phyloP scores from a whole-genome alignment of 2,797 vertebrate species.

The Cirrhinus molitorella region DNA sequence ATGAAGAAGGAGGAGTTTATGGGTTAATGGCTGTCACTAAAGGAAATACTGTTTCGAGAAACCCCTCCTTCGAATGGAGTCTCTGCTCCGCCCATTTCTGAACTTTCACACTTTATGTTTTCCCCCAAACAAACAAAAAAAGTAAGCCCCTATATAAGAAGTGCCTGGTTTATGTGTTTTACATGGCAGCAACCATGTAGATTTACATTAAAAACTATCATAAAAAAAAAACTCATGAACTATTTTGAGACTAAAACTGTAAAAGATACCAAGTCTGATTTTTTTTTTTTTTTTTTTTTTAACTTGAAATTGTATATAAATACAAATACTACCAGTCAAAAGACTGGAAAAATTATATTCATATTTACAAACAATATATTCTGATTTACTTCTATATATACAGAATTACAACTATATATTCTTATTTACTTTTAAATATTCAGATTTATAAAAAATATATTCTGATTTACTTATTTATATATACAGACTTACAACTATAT shows the following conservation, averaged over 20 bases:
- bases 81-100: constrained; percentile 23
- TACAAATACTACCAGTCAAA: not conserved
- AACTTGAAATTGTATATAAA: not conserved
- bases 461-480: too few relatives aligned
- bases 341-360: too few relatives aligned
- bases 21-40: constrained; percentile 12
- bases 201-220: not conserved
- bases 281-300: not conserved
- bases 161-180: not conserved
- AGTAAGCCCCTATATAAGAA: not conserved
- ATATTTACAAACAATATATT: too few relatives aligned
- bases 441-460: too few relatives aligned
- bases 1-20: constrained; percentile 27
- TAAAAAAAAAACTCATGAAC: too few relatives aligned
- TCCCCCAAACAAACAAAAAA: not conserved
- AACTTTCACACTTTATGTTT: constrained; percentile 7
- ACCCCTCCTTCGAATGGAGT: not conserved
- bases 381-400: too few relatives aligned
- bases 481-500: too few relatives aligned
- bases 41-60: constrained; percentile 5
- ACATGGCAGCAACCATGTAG: not conserved
- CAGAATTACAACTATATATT: too few relatives aligned
- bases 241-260: not conserved
- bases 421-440: too few relatives aligned
- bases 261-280: not conserved